Evolutionary conservation across 2,113 vertebrate genomes (phyloP).

Genomic region (Symphodus melops): DNA sequence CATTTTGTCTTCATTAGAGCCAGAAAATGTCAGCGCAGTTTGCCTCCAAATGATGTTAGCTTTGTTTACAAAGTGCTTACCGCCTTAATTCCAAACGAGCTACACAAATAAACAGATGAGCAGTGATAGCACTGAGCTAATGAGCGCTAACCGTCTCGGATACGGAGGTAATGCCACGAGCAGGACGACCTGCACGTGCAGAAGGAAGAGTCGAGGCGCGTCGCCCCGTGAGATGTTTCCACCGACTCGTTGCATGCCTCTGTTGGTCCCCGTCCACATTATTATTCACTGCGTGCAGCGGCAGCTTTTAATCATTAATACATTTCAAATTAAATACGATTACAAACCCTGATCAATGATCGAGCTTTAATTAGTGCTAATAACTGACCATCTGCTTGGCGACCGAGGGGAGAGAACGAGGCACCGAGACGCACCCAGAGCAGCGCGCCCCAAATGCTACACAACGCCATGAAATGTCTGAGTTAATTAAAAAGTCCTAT

Average conservation of each 20-base stretch:
- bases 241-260: slow-evolving; percentile 52
- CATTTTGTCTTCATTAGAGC: slow-evolving; percentile 83
- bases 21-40: slow-evolving; percentile 70
- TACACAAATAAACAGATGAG: slow-evolving; percentile 69
- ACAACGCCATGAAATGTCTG: slow-evolving; percentile 62
- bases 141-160: slow-evolving; percentile 28
- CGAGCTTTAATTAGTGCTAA: slow-evolving; percentile 87
- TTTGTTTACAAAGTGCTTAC: slow-evolving; percentile 69
- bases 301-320: slow-evolving; percentile 82
- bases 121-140: slow-evolving; percentile 48
- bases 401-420: slow-evolving; percentile 74
- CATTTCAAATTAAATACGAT: slow-evolving; percentile 82
- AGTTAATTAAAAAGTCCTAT: slow-evolving; percentile 65
- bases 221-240: slow-evolving; percentile 50
- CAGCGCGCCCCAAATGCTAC: slow-evolving; percentile 71
- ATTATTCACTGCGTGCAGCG: slow-evolving; percentile 72
- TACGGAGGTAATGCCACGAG: slow-evolving; percentile 27
- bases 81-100: slow-evolving; percentile 65
- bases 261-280: slow-evolving; percentile 60
- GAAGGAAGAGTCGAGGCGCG: slow-evolving; percentile 53
- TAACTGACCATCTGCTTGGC: slow-evolving; percentile 89
- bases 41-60: slow-evolving; percentile 69
- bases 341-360: slow-evolving; percentile 85
- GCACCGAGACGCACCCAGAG: slow-evolving; percentile 67
- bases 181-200: slow-evolving; percentile 38